phyloP scores from a whole-genome alignment of 2,888 invertebrate species.

The Nephrotoma flavescens region DNA sequence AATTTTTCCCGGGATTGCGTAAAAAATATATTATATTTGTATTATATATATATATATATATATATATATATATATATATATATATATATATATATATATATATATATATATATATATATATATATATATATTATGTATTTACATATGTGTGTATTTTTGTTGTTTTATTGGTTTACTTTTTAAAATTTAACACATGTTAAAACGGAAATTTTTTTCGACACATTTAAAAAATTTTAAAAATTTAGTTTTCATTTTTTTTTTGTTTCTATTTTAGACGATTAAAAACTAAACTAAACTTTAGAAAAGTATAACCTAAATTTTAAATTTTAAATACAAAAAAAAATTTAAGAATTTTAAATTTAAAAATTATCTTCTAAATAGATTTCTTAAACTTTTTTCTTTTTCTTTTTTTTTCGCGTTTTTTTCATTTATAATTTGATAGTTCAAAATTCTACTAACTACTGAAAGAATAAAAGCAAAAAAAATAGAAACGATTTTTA shows the following conservation, averaged over 20 bases:
- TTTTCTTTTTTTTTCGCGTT: background rate
- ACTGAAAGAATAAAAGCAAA: background rate
- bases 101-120: background rate
- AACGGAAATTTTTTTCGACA: background rate
- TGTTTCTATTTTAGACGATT: background rate
- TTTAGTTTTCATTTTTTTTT: background rate
- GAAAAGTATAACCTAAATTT: background rate
- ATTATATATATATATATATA: background rate
- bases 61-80: background rate
- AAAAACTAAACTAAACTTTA: background rate
- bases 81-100: background rate
- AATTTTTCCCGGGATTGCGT: constrained; percentile 4
- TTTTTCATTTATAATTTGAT: background rate
- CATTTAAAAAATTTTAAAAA: background rate
- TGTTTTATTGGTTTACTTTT: background rate
- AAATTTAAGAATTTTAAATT: background rate
- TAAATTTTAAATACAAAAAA: background rate
- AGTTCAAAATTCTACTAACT: background rate
- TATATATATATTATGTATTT: background rate
- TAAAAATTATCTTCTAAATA: background rate
- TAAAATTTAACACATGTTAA: background rate
- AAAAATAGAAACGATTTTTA: background rate
- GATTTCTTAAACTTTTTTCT: background rate
- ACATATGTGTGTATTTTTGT: background rate
- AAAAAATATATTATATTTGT: background rate